Base-by-base conservation (phyloP, 2,113 vertebrate genomes). In the Lipophrys pholis region DNA sequence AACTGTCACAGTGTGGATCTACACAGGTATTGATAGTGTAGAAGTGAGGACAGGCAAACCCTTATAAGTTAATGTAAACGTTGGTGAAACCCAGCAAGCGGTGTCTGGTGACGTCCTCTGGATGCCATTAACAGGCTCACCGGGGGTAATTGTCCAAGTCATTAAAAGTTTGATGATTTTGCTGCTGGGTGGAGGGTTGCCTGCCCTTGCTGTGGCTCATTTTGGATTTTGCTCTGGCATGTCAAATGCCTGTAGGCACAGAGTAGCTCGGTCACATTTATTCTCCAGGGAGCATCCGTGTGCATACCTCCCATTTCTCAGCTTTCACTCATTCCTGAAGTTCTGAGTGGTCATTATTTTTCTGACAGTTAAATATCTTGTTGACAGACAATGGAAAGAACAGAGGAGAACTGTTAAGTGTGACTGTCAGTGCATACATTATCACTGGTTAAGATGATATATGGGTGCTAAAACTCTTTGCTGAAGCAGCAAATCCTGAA, bases 81-180 rank as follows among this genome's bases (percentile, higher is more conserved):
- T 35, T 80, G 67, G 62, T 79, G 68, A 58, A 76, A 70, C 74
- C 73, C 63, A 74, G 58, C 38, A 80, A 84, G 81, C 68, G 14
- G 67, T 90, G 88, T 83, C 73, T 91, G 68, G 88, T 87, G 88
- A 91, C 80, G 77, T 93, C 90, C 90, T 92, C 86, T 88, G 88
- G 87, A 90, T 89, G 86, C 86, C 89, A 93, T 93, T 93, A 93
- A 89, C 87, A 30, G 21, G 85, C 90, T 89, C 91, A 90, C 88
- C 85, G 83, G 88, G 91, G 91, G 90, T 94, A 94, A 94, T 93
- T 92, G 92, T 91, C 84, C 90, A 90, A 93, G 91, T 94, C 93
- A 93, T 94, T 94, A 94, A 93, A 94, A 94, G 92, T 94, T 93
- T 93, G 91, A 93, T 93, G 91, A 90, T 93, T 91, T 93, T 83